A percentile compares a stretch with the other conserved stretches of the same genome.
Evolutionary conservation across 2,888 invertebrate species (phyloP).

Genomic region (Drosophila mettleri): DNA sequence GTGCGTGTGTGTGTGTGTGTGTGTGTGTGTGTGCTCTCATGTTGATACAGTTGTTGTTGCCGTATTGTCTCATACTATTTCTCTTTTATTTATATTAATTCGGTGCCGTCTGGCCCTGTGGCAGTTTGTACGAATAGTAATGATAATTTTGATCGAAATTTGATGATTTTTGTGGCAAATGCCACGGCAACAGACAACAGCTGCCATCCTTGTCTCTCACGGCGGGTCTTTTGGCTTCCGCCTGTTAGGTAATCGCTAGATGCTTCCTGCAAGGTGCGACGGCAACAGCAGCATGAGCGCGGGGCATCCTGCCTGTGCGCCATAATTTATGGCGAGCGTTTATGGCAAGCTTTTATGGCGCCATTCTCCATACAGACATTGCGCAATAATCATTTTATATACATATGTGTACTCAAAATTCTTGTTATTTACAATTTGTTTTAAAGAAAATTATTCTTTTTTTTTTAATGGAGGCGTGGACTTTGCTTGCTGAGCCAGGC

Average conservation of each 20-base stretch:
- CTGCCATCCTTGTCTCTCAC: conserved; percentile 28
- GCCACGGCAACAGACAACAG: conserved; percentile 43
- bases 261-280: conserved; percentile 50
- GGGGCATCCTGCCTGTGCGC: conserved; percentile 37
- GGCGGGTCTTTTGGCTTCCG: conserved; percentile 35
- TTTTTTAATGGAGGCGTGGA: neutral
- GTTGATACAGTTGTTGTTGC: conserved; percentile 60
- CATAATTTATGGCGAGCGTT: conserved; percentile 43
- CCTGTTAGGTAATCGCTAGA: conserved; percentile 50
- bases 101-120: conserved; percentile 33
- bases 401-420: conserved; percentile 12
- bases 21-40: conserved; percentile 13
- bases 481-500: neutral
- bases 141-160: conserved; percentile 44
- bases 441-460: conserved; percentile 19
- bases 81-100: conserved; percentile 12
- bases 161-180: conserved; percentile 49
- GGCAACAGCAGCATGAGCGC: conserved; percentile 13
- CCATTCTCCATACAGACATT: conserved; percentile 20
- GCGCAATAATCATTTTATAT: neutral
- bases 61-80: neutral
- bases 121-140: conserved; percentile 31
- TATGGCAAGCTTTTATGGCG: conserved; percentile 30
- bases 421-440: neutral
- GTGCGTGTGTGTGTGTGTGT: conserved; percentile 1